These are phyloP conservation scores for Coenonympha glycerion DNA, from an alignment of 2,888 invertebrate species.

Conservation along the genomic window DNA sequence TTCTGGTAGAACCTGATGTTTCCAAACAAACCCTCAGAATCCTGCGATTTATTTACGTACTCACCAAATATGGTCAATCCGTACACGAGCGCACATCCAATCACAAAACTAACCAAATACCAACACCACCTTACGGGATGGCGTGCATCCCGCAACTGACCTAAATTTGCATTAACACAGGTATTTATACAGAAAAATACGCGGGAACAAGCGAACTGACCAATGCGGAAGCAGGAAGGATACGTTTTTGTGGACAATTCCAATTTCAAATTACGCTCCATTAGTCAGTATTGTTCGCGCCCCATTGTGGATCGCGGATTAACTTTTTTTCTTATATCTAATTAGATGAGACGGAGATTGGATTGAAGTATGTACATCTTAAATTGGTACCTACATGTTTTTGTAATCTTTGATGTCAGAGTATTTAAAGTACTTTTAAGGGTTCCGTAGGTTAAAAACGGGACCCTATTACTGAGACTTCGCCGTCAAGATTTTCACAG, in stretches of 20 bases:
- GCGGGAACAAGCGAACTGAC: constrained; percentile 53
- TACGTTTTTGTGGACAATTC: constrained; percentile 50
- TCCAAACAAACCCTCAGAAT: too few species aligned
- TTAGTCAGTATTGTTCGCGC: constrained; percentile 59
- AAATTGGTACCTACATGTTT: background rate
- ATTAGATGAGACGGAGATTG: constrained; percentile 22
- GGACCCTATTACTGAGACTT: too few species aligned
- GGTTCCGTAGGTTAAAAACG: constrained; percentile 2
- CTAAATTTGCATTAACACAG: constrained; percentile 29
- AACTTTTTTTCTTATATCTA: constrained; percentile 29
- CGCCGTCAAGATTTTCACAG: too few species aligned
- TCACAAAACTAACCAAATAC: constrained; percentile 14
- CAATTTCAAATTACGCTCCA: constrained; percentile 61
- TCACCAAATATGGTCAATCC: constrained; percentile 19
- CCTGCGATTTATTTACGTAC: background rate
- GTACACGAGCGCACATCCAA: constrained; percentile 28
- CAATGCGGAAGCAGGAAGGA: constrained; percentile 68
- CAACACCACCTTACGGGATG: constrained; percentile 41
- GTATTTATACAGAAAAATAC: constrained; percentile 45
- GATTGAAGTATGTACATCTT: background rate
- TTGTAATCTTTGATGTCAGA: background rate
- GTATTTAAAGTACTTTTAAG: background rate
- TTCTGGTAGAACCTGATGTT: too few species aligned
- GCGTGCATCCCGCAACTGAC: constrained; percentile 49
- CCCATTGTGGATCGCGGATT: constrained; percentile 48